These are phyloP conservation scores for Neopelma chrysocephalum DNA, from an alignment of 2,797 vertebrate species.

Conservation along the genomic window DNA sequence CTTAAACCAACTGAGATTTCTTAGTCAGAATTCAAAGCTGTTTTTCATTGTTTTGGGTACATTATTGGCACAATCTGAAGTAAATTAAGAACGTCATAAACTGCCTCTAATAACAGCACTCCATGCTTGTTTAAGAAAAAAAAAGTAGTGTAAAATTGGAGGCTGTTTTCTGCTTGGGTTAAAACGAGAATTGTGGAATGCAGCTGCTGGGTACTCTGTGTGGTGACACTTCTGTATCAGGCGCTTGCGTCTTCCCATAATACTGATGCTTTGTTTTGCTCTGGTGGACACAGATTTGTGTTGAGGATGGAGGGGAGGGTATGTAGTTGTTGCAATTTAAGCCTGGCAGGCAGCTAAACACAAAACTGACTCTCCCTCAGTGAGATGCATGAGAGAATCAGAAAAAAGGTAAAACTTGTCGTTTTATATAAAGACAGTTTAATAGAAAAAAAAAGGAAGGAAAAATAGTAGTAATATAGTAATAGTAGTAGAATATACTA, in stretches of 20 bases:
- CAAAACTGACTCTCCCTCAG: background rate
- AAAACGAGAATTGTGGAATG: background rate
- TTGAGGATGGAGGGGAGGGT: background rate
- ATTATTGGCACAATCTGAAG: background rate
- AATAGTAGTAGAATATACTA: background rate
- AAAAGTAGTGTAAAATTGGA: background rate
- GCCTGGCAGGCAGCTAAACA: background rate
- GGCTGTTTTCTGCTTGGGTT: background rate
- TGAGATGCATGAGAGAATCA: background rate
- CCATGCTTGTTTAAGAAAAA: background rate
- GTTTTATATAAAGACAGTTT: background rate
- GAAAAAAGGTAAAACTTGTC: background rate
- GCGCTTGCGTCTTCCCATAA: background rate
- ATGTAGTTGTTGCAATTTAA: background rate
- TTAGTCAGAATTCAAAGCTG: background rate
- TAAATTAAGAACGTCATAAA: background rate
- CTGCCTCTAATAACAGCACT: background rate
- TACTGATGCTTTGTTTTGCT: background rate
- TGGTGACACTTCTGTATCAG: background rate
- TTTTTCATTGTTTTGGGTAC: background rate
- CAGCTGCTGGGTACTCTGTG: background rate
- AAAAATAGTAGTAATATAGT: background rate
- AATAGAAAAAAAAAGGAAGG: background rate
- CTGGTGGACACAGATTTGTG: background rate
- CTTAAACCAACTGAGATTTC: background rate